Evolutionary conservation across 1,140 invertebrate species (phyloP), one percentile per base, ranked within the genome.

Genomic region (Drosophila guanche): DNA sequence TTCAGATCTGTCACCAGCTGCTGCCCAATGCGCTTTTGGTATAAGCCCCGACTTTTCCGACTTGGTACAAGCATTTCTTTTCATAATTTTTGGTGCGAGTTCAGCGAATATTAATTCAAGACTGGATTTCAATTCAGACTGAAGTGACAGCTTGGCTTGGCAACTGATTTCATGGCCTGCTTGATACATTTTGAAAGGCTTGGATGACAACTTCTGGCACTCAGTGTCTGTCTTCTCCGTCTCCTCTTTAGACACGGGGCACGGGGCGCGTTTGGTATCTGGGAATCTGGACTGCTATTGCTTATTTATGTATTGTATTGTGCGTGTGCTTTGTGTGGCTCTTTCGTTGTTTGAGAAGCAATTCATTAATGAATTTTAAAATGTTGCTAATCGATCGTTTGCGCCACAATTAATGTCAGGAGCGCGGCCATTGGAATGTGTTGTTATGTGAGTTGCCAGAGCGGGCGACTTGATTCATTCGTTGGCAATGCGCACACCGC

Each of bases 291-390:
- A 37, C 25, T 27, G 10, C 3, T 37, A 4, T 12, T 67, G 60
- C 69, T 81, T 85, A 86, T 85, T 85, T 85, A 85, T 85, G 77
- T 86, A 80, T 77, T 85, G 77, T 86, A 85, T 70, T 60, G 65
- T 69, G 57, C 53, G 37, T 85, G 48, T 56, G 52, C 55, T 61
- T 20, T 41, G 68, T 14, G 55, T 51, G 16, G 25, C 45, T 50
- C 46, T 73, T 37, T 12, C 7, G 53, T 41, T 55, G 78, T 88
- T 88, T 83, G 75, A 76, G 83, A 73, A 88, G 71, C 83, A 79
- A 88, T 88, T 88, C 83, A 88, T 88, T 88, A 88, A 88, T 88
- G 83, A 88, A 83, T 88, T 83, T 79, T 68, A 83, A 88, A 88
- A 88, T 83, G 83, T 77, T 78, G 69, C 74, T 88, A 88, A 88